Percentiles rank a stretch among this genome's conserved stretches.
Evolutionary conservation across 1,140 invertebrate genomes (phyloP).

Genomic region (Papilio helenus): DNA sequence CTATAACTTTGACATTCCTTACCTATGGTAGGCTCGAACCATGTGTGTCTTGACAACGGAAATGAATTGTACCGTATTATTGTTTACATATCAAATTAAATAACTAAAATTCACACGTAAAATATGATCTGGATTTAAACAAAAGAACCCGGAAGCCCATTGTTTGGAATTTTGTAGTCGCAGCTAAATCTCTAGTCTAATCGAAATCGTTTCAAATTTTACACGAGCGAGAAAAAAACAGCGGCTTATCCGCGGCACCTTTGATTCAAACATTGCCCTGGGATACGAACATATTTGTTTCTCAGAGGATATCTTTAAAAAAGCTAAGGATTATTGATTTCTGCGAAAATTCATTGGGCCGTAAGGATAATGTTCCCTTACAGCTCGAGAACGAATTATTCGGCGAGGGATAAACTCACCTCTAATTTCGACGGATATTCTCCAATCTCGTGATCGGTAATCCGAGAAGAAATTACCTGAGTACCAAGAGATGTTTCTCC

Average conservation of each 20-base stretch:
- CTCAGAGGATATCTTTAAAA: conserved; percentile 70
- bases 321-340: conserved; percentile 77
- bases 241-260: conserved; percentile 74
- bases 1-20: no score
- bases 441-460: conserved; percentile 65
- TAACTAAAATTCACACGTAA: conserved; percentile 51
- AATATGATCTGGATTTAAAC: conserved; percentile 64
- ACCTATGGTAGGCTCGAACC: no score
- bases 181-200: conserved; percentile 75
- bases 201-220: conserved; percentile 76
- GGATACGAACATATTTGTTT: conserved; percentile 71
- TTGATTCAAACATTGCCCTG: conserved; percentile 64
- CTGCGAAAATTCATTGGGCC: conserved; percentile 68
- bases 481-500: neutral
- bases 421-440: conserved; percentile 71
- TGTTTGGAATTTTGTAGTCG: conserved; percentile 71
- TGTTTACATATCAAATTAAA: conserved; percentile 37
- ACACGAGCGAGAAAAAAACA: conserved; percentile 68
- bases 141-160: conserved; percentile 73
- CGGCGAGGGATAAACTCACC: conserved; percentile 74
- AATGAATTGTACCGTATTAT: neutral
- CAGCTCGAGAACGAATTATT: conserved; percentile 73
- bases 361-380: conserved; percentile 73
- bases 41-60: no score
- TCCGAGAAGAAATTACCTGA: conserved; percentile 70